Conservation (phyloP, 2,888 invertebrate genomes). For the Sinohyriopsis cumingii region DNA sequence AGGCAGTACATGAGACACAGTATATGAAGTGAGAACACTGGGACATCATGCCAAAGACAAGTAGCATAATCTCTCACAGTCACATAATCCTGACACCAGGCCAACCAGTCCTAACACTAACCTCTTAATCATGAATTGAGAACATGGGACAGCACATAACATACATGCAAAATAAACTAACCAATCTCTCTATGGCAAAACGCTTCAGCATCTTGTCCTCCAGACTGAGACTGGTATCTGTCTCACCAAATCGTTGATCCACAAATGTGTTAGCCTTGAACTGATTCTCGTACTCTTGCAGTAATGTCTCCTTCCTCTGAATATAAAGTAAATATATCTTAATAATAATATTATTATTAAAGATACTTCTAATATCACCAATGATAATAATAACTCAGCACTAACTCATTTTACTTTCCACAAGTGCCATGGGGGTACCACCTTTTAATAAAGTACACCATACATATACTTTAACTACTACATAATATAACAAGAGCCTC, state of each 20-base stretch:
- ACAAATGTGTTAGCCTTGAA: conserved; percentile 89
- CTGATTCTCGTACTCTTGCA: conserved; percentile 87
- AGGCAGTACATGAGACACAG: too few relatives aligned
- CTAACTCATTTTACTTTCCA: not conserved
- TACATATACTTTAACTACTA: too few relatives aligned
- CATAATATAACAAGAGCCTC: too few relatives aligned
- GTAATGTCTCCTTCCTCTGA: conserved; percentile 87
- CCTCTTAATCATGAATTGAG: too few relatives aligned
- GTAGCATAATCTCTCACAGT: too few relatives aligned
- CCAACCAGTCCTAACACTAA: too few relatives aligned
- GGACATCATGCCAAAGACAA: too few relatives aligned
- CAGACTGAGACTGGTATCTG: conserved; percentile 78
- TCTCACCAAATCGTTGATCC: conserved; percentile 92
- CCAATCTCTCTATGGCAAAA: conserved; percentile 83
- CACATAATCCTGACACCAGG: too few relatives aligned
- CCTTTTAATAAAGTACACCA: too few relatives aligned
- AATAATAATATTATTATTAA: not conserved
- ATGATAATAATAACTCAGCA: conserved; percentile 1
- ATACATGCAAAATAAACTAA: conserved; percentile 30
- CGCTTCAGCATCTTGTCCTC: conserved; percentile 89
- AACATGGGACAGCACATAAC: not conserved
- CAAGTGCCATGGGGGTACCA: too few relatives aligned
- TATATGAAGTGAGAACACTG: too few relatives aligned
- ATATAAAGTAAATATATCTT: conserved; percentile 32
- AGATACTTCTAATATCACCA: not conserved